Percentiles rank a stretch among this genome's conserved stretches.
phyloP scores from a whole-genome alignment of 2,797 vertebrate species.

The Buphagus erythrorhynchus region DNA sequence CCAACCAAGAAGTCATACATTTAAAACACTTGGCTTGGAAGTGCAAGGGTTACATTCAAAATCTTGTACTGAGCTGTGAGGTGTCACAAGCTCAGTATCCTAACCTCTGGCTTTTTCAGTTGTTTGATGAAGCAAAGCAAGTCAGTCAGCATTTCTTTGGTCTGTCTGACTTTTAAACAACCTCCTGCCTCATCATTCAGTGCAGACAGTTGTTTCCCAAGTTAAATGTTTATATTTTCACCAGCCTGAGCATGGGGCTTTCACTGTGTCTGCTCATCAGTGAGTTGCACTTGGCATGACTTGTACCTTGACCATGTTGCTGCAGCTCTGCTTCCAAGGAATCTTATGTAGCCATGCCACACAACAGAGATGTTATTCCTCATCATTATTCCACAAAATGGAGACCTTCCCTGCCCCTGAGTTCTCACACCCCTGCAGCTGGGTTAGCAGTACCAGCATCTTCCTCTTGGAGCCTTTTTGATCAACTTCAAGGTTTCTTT shows the following conservation, averaged over 20 bases:
- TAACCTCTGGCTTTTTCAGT: background rate
- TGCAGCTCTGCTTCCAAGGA: background rate
- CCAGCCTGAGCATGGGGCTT: background rate
- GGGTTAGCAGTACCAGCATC: background rate
- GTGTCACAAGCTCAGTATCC: background rate
- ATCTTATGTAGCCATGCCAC: background rate
- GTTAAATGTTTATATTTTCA: background rate
- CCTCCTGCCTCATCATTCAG: background rate
- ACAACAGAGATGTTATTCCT: rapidly evolving
- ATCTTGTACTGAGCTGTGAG: background rate
- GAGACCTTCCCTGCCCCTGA: background rate
- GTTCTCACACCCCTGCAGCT: background rate
- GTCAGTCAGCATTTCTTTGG: conserved; percentile 19
- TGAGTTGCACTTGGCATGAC: background rate
- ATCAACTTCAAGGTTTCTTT: background rate
- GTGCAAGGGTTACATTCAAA: background rate
- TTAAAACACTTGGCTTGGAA: background rate
- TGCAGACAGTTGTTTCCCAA: background rate
- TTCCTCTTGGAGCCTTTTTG: background rate
- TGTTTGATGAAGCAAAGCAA: background rate
- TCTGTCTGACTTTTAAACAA: conserved; percentile 1
- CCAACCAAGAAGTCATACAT: background rate
- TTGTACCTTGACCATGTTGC: background rate
- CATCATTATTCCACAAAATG: rapidly evolving
- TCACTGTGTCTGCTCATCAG: background rate